phyloP scores from a whole-genome alignment of 2,797 vertebrate species.

The Microctenopoma lineatum region DNA sequence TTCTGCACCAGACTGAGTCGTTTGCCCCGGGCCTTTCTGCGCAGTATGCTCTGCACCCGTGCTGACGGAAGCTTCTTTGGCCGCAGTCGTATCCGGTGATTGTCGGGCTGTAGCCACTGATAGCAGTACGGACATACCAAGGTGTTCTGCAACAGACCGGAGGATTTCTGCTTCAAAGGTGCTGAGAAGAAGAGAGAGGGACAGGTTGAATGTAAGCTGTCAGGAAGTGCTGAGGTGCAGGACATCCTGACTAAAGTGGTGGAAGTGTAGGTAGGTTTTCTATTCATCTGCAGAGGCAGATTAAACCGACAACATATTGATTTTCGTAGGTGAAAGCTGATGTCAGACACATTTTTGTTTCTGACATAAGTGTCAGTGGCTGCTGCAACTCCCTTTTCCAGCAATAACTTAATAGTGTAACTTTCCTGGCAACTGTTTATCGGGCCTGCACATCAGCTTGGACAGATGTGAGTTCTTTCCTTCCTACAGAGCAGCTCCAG shows the following conservation, averaged over 20 bases:
- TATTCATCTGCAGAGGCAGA: background rate
- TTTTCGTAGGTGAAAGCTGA: background rate
- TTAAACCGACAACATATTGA: background rate
- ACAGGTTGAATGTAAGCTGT: background rate
- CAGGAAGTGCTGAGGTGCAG: background rate
- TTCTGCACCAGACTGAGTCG: conserved; percentile 86
- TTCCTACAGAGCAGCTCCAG: too few species aligned
- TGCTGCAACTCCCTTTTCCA: too few species aligned
- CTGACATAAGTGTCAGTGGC: too few species aligned
- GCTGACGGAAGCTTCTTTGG: conserved; percentile 86
- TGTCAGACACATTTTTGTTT: background rate
- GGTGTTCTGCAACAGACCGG: conserved; percentile 36
- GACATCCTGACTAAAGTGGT: background rate
- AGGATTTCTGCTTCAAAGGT: conserved; percentile 49
- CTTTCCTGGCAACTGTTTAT: too few species aligned
- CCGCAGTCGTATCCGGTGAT: conserved; percentile 84
- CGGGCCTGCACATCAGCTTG: too few species aligned
- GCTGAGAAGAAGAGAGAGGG: conserved; percentile 27
- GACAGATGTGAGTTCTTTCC: too few species aligned
- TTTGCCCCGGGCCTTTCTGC: conserved; percentile 77
- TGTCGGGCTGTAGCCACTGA: conserved; percentile 87
- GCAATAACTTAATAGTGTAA: too few species aligned
- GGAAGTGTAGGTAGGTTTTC: background rate
- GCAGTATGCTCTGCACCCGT: conserved; percentile 84
- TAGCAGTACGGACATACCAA: conserved; percentile 87